Percentiles rank a stretch among this genome's conserved stretches.
These are phyloP conservation scores for Paracyclopina nana DNA, from an alignment of 1,140 invertebrate genomes.

Conservation along the genomic window DNA sequence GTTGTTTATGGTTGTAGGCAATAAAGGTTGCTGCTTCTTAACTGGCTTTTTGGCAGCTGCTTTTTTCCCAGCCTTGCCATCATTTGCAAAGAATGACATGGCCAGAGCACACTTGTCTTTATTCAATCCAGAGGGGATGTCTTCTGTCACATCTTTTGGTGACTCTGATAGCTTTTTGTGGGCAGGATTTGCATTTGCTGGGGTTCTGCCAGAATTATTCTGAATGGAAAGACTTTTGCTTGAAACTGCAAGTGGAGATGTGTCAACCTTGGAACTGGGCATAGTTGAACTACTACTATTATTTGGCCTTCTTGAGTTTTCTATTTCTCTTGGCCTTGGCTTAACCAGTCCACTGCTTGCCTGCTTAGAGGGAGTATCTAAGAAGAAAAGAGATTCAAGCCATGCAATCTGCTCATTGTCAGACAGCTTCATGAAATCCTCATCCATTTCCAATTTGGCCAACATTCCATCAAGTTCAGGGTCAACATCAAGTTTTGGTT, in stretches of 20 bases:
- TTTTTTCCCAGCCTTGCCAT: too few species aligned
- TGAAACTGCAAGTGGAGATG: background rate
- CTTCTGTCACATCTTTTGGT: too few species aligned
- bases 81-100: too few species aligned
- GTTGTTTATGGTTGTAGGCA: background rate
- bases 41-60: too few species aligned
- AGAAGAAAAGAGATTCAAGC: conserved; percentile 13
- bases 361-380: background rate
- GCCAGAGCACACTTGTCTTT: too few species aligned
- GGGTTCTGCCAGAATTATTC: background rate
- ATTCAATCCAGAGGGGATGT: too few species aligned
- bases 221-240: background rate
- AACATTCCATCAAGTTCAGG: conserved; percentile 1
- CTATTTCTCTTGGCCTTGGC: background rate
- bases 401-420: conserved; percentile 9
- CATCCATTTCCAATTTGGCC: background rate
- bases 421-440: background rate
- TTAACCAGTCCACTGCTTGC: background rate
- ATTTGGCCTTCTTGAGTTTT: background rate
- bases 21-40: background rate
- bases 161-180: too few species aligned
- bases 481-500: background rate
- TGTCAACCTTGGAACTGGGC: background rate
- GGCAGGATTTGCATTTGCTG: background rate
- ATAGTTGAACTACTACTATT: background rate